These are phyloP conservation scores for Actinia tenebrosa DNA, from an alignment of 64 coral and sea anemone genomes.

Conservation along the genomic window DNA sequence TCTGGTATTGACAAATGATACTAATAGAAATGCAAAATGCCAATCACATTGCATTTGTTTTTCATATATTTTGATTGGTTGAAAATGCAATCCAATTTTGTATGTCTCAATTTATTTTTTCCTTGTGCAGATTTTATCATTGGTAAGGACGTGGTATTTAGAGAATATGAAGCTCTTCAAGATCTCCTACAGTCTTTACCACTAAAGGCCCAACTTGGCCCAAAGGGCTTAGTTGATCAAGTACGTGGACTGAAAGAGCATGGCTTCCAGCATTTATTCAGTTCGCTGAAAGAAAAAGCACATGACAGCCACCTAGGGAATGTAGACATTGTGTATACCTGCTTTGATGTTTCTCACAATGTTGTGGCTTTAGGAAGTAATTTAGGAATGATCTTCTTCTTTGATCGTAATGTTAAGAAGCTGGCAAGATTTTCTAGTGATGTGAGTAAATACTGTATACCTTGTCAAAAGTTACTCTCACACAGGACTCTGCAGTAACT, in stretches of 20 bases:
- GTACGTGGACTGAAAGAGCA: constrained; percentile 62
- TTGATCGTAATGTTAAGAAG: constrained; percentile 55
- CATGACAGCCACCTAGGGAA: constrained; percentile 44
- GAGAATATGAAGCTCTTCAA: constrained; percentile 51
- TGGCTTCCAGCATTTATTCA: constrained; percentile 66
- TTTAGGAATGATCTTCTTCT: constrained; percentile 66
- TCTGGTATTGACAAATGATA: too few relatives aligned
- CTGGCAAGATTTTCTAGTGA: constrained; percentile 50
- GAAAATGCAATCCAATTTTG: too few relatives aligned
- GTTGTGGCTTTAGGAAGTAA: constrained; percentile 73
- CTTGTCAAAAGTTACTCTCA: too few relatives aligned
- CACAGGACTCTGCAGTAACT: too few relatives aligned
- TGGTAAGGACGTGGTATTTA: constrained; percentile 78
- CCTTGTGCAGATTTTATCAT: constrained; percentile 69
- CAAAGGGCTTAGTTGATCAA: constrained; percentile 66
- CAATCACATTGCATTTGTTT: too few relatives aligned
- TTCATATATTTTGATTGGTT: too few relatives aligned
- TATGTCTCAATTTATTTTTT: neutral
- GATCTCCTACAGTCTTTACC: constrained; percentile 36
- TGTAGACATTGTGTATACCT: constrained; percentile 59
- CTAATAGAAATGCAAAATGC: too few relatives aligned
- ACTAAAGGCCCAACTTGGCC: constrained; percentile 41
- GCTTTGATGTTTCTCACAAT: constrained; percentile 80
- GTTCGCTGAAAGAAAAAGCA: constrained; percentile 53
- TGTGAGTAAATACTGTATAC: neutral